phyloP scores from a whole-genome alignment of 2,113 vertebrate genomes.

The Lonchura striata region DNA sequence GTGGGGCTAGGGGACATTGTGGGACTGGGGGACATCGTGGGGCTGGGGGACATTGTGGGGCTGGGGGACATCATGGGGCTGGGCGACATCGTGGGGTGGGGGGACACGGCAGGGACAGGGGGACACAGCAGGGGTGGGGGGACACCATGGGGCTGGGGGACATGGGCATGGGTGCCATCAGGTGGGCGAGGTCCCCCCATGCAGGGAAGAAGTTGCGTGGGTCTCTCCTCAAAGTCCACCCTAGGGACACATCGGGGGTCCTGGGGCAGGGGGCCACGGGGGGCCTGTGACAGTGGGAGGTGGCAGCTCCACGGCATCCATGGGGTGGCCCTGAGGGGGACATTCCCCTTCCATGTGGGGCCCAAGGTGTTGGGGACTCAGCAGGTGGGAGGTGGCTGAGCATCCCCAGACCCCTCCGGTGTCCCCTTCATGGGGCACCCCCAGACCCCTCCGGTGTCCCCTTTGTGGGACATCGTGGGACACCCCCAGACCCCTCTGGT shows the following conservation, averaged over 20 bases:
- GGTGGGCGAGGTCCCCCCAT: rapidly evolving
- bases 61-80: no score
- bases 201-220: not conserved
- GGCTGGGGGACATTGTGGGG: no score
- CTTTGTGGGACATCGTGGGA: not conserved
- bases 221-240: not conserved
- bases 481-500: not conserved
- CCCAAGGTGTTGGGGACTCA: not conserved
- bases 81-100: no score
- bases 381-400: not conserved
- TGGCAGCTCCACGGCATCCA: not conserved
- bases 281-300: not conserved
- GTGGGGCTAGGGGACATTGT: no score
- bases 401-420: no score
- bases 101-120: no score
- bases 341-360: not conserved
- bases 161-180: no score
- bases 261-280: no score
- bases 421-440: no score
- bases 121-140: rapidly evolving
- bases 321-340: not conserved
- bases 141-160: no score
- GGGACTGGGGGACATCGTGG: not conserved
- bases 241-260: not conserved
- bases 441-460: not conserved